Conservation (phyloP, 2,888 invertebrate genomes). For the Tachina lurida region DNA sequence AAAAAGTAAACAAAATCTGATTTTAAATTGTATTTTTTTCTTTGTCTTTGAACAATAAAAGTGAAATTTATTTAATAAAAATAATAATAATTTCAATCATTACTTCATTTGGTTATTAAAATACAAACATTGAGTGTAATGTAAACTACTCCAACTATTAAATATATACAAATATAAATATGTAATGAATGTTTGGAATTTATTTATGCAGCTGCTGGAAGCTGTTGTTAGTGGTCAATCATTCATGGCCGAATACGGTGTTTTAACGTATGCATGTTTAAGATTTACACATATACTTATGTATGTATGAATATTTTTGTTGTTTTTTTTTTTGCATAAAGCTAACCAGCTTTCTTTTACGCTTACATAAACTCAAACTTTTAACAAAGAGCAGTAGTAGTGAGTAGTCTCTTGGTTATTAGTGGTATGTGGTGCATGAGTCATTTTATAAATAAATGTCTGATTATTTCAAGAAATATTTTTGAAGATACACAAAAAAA, state of each 20-base stretch:
- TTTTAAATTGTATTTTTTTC: slow-evolving; percentile 1
- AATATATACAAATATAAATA: slow-evolving; percentile 25
- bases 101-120: slow-evolving; percentile 36
- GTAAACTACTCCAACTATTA: slow-evolving; percentile 26
- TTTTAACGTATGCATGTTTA: slow-evolving; percentile 59
- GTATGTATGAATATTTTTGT: not conserved
- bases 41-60: slow-evolving; percentile 9
- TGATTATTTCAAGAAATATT: slow-evolving; percentile 47
- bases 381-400: slow-evolving; percentile 19
- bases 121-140: slow-evolving; percentile 19
- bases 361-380: slow-evolving; percentile 25
- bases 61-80: slow-evolving; percentile 41
- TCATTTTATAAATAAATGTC: slow-evolving; percentile 58
- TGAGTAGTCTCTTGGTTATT: slow-evolving; percentile 3
- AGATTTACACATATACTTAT: not conserved
- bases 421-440: slow-evolving; percentile 50
- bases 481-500: slow-evolving; percentile 30
- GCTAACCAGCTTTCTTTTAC: slow-evolving; percentile 57
- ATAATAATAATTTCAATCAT: slow-evolving; percentile 56
- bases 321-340: slow-evolving; percentile 48
- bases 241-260: slow-evolving; percentile 64
- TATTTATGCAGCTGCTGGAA: slow-evolving; percentile 48
- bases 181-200: slow-evolving; percentile 55
- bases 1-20: slow-evolving; percentile 22
- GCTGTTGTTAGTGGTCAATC: slow-evolving; percentile 64